Base-by-base conservation (phyloP, 2,113 vertebrate genomes). In the Scomber colias region DNA sequence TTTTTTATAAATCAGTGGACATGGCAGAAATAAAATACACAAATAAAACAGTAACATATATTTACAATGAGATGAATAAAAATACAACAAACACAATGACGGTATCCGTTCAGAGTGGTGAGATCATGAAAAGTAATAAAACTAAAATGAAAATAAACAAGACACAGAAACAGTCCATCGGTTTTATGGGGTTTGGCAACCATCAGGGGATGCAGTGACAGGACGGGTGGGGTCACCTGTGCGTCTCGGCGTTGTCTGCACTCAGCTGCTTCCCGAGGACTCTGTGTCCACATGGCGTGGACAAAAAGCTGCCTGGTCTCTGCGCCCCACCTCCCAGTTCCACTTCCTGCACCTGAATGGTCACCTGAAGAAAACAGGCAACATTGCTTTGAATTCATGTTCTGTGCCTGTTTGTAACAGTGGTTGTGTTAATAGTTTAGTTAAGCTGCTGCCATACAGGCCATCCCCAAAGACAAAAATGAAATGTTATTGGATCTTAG, bases 261-360 rank as follows among this genome's bases (percentile, higher is more conserved):
- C 97, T 99, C 84, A 99, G 95, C 93, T 99, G 98, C 95, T 99
- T 99, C 89, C 97, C 98, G 11, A 99, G 94, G 63, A 97, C 97
- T 77, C 97, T 77, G 94, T 99, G 98, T 69, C 95, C 95, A 0
- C 97, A 97, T 44, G 97, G 94, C 7, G 96, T 95, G 61, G 97
- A 94, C 94, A 99, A 93, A 83, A 98, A 96, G 90, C 56, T 93
- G 82, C 70, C 95, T 74, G 95, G 95, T 0, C 97, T 96, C 79
- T 97, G 96, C 13, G 62, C 90, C 88, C 84, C 94, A 21, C 88
- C 90, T 31, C 96, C 95, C 71, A 97, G 92, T 78, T 97, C 97
- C 0, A 97, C 95, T 69, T 98, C 98, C 89, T 98, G 98, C 61
- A 99, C 96, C 88, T 98, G 98, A 91, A 99, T 97, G 77, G 97